Percentiles rank a stretch among this genome's conserved stretches.
phyloP scores from a whole-genome alignment of 2,888 invertebrate species.

The Heliconius charithonia region DNA sequence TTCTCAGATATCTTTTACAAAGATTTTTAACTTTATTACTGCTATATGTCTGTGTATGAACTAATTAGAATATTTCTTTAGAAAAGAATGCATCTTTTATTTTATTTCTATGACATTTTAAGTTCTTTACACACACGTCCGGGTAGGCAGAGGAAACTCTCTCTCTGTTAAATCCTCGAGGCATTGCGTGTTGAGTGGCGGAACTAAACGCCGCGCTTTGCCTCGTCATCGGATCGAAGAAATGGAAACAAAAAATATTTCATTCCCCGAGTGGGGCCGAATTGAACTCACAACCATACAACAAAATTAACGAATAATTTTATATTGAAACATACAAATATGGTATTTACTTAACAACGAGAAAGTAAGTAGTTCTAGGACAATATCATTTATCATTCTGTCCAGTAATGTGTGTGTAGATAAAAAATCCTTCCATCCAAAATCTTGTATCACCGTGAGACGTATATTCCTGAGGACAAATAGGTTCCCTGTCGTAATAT shows the following conservation, averaged over 20 bases:
- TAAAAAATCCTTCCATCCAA: conserved; percentile 27
- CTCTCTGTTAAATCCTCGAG: not conserved
- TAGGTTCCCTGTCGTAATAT: conserved; percentile 31
- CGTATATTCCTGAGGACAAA: conserved; percentile 36
- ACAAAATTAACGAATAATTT: no score
- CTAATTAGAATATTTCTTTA: not conserved
- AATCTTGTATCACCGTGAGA: conserved; percentile 41
- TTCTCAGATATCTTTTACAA: conserved; percentile 3
- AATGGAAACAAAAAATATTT: not conserved
- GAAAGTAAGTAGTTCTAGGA: not conserved
- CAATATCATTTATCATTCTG: conserved; percentile 16
- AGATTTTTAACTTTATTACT: not conserved
- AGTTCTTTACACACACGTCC: not conserved
- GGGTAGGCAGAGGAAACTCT: not conserved
- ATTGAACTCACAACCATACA: no score
- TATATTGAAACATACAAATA: no score
- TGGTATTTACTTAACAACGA: not conserved
- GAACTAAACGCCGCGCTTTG: not conserved
- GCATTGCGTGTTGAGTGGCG: not conserved
- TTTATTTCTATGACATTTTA: not conserved
- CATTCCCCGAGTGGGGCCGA: not conserved
- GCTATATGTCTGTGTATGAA: not conserved
- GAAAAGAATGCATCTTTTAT: not conserved
- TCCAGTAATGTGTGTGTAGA: not conserved
- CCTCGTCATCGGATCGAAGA: not conserved